Percentiles rank a stretch among this genome's conserved stretches.
Conservation (phyloP, 2,888 invertebrate species). For the Dynastes tityus region DNA sequence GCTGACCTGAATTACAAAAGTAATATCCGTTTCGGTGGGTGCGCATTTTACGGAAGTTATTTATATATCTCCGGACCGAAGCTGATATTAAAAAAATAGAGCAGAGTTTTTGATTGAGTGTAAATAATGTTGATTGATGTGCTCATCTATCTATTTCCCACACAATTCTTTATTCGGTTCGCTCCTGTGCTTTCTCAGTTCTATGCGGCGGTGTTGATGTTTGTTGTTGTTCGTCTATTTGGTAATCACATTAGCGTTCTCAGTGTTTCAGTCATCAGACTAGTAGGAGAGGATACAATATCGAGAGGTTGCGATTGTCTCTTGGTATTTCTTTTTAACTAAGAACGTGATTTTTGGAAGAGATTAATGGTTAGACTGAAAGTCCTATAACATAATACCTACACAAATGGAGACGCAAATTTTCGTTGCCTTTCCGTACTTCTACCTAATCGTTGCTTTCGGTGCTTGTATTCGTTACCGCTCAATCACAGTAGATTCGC, state of each 20-base stretch:
- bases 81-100: slow-evolving; percentile 46
- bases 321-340: too few species aligned
- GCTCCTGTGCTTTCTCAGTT: not conserved
- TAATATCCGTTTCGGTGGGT: slow-evolving; percentile 44
- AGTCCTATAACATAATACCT: too few species aligned
- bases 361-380: too few species aligned
- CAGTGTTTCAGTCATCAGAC: slow-evolving; percentile 6
- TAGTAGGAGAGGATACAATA: too few species aligned
- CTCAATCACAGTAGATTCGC: too few species aligned
- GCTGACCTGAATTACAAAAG: slow-evolving; percentile 44
- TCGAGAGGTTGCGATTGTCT: too few species aligned
- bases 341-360: too few species aligned
- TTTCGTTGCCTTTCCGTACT: too few species aligned
- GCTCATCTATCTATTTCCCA: slow-evolving; percentile 33
- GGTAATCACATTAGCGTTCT: slow-evolving; percentile 30
- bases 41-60: slow-evolving; percentile 44
- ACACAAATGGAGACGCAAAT: too few species aligned
- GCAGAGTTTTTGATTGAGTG: slow-evolving; percentile 46
- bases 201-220: slow-evolving; percentile 22
- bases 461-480: too few species aligned
- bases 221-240: slow-evolving; percentile 32
- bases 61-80: slow-evolving; percentile 29
- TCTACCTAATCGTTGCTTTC: too few species aligned
- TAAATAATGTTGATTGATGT: slow-evolving; percentile 49
- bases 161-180: slow-evolving; percentile 1